Evolutionary conservation across 2,797 vertebrate species (phyloP), one percentile per base, ranked within the genome.

Genomic region (Luscinia megarhynchos): DNA sequence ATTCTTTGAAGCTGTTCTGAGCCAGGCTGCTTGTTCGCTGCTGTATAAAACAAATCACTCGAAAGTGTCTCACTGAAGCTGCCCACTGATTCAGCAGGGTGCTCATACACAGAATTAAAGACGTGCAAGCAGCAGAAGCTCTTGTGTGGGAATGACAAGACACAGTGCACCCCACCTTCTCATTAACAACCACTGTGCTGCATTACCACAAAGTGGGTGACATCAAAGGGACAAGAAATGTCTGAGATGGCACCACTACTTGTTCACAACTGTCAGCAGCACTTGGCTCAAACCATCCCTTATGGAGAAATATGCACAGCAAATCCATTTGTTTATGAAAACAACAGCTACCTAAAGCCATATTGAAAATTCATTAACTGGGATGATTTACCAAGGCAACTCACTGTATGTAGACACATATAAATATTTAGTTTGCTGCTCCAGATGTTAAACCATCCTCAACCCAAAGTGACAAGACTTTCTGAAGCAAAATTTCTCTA

Each of bases 71-170:
- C 80, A 21, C 80, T 78, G 77, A 81, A 81, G 88, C 92, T 95
- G 93, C 93, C 90, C 94, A 90, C 93, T 87, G 85, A 95, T 93
- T 87, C 95, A 95, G 93, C 95, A 90, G 83, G 83, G 90, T 84
- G 86, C 77, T 87, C 2, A 1, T 13, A 81, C 83, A 59, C 62
- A 79, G 72, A 84, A 62, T 38, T 45, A 66, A 32, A 93, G 81
- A 38, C 90, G 4, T 76, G 85, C 5, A 7, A 79, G 83, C 22
- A 27, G 53, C 41, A 34, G 73, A 48, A 73, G 88, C 53, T 82
- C 83, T 45, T 3, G 2, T 23, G 78, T 13, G 4, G 61, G 59
- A 79, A n/a, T 48, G 87, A 68, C 87, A 94, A 83, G 84, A 82
- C 86, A 38, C 14, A 2, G 63, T 0, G 13, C 78, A 72, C 84